These are phyloP conservation scores for Fringilla coelebs DNA, from an alignment of 2,797 vertebrate species.

Conservation along the genomic window DNA sequence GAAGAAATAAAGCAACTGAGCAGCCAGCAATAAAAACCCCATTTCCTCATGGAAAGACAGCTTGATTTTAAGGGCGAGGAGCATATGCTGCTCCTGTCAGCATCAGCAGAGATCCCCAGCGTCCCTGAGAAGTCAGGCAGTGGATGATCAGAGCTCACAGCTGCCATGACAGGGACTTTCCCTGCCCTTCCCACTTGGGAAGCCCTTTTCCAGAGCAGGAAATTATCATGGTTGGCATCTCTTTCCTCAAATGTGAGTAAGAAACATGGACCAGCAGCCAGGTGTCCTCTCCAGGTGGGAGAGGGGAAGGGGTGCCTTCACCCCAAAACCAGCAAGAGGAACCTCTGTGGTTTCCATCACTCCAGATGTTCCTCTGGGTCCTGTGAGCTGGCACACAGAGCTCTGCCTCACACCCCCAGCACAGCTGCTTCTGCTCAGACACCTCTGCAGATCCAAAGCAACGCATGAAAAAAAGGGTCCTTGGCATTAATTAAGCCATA, in stretches of 20 bases:
- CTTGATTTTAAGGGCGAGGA: neutral
- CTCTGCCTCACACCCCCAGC: slow-evolving; percentile 38
- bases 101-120: neutral
- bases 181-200: neutral
- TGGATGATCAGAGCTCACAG: neutral
- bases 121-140: neutral
- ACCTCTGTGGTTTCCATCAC: slow-evolving; percentile 48
- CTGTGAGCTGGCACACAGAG: neutral
- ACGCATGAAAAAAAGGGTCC: neutral
- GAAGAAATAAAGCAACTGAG: slow-evolving; percentile 34
- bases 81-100: neutral
- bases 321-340: neutral
- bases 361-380: slow-evolving; percentile 74
- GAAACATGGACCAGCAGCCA: neutral
- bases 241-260: neutral
- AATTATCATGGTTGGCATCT: fast-evolving
- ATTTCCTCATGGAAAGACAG: slow-evolving; percentile 3
- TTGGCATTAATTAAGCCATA: slow-evolving; percentile 11
- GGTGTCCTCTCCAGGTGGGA: neutral
- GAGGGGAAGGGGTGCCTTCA: neutral
- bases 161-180: neutral
- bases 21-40: neutral
- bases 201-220: neutral
- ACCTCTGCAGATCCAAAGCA: neutral
- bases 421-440: neutral